A percentile compares a stretch with the other conserved stretches of the same genome.
These are phyloP conservation scores for Ahaetulla prasina DNA, from an alignment of 2,113 vertebrate species.

Conservation along the genomic window DNA sequence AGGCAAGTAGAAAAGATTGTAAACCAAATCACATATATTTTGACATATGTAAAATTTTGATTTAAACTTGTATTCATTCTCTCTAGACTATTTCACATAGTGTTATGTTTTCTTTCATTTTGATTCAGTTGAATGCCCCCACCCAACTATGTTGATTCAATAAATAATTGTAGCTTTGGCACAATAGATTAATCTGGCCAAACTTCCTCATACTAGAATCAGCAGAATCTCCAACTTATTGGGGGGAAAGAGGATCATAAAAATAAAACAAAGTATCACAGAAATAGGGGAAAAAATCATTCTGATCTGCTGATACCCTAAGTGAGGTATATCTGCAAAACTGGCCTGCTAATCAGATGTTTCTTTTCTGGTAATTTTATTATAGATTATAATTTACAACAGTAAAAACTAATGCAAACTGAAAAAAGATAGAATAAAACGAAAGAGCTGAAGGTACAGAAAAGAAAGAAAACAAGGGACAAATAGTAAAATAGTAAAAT, in stretches of 20 bases:
- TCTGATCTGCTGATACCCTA: background rate
- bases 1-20: background rate
- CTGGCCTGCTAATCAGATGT: background rate
- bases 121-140: background rate
- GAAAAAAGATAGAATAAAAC: background rate
- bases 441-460: background rate
- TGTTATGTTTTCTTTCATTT: background rate
- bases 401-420: background rate
- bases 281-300: background rate
- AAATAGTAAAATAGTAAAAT: background rate
- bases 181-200: background rate
- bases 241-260: accelerated
- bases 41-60: background rate
- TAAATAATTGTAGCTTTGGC: background rate
- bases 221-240: background rate
- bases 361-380: background rate
- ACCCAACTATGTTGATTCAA: background rate
- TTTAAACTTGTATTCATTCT: background rate
- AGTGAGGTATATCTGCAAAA: background rate
- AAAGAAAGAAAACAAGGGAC: background rate
- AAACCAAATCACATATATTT: background rate
- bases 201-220: background rate
- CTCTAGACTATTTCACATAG: background rate
- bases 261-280: background rate
- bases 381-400: background rate